These are phyloP conservation scores for Conops quadrifasciatus DNA, from an alignment of 2,888 invertebrate species.

Conservation along the genomic window DNA sequence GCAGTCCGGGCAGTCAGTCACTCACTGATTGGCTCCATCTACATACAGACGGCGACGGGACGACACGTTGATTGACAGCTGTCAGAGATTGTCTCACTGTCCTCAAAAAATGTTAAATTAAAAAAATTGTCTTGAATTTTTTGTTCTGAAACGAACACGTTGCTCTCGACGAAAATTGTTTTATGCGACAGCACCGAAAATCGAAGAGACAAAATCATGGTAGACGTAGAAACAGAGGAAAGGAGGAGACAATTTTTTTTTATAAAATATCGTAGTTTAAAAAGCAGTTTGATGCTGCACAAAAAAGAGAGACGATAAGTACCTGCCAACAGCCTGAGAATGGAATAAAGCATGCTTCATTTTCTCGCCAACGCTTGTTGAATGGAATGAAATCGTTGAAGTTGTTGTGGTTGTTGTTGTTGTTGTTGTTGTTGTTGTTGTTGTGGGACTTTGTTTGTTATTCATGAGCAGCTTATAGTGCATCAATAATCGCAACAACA, in stretches of 20 bases:
- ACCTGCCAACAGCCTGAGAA: background rate
- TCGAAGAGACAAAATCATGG: background rate
- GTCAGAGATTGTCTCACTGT: constrained; percentile 49
- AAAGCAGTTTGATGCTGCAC: too few relatives aligned
- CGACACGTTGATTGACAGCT: constrained; percentile 52
- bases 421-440: constrained; percentile 20
- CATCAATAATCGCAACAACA: background rate
- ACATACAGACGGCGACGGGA: constrained; percentile 22
- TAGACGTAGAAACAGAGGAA: too few relatives aligned
- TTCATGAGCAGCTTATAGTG: background rate
- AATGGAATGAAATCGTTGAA: constrained; percentile 22
- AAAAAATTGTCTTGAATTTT: background rate
- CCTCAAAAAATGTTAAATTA: constrained; percentile 11
- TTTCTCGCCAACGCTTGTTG: constrained; percentile 49
- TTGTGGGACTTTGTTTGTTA: constrained; percentile 29
- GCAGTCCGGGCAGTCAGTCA: background rate
- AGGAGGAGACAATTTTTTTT: too few relatives aligned
- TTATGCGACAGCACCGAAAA: constrained; percentile 2
- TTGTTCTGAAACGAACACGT: background rate
- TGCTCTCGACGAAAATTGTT: constrained; percentile 13
- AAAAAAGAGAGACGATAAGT: background rate
- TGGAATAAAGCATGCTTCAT: constrained; percentile 46
- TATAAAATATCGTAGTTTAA: too few relatives aligned
- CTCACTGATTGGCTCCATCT: constrained; percentile 23
- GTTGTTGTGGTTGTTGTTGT: background rate